These are phyloP conservation scores for Eledone cirrhosa DNA, from an alignment of 2,888 invertebrate genomes.

Conservation along the genomic window DNA sequence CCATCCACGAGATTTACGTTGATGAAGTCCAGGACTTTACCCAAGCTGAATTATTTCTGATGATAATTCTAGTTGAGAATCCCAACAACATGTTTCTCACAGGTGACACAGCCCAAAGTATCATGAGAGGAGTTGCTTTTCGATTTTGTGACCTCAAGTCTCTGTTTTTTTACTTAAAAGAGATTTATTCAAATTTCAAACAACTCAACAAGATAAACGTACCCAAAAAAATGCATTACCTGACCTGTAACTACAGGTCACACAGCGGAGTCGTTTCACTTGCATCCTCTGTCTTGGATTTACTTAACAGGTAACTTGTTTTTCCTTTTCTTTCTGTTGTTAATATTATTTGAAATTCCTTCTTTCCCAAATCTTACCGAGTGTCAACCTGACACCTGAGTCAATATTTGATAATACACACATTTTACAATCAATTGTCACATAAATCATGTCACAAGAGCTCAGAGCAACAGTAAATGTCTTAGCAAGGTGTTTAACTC, in stretches of 20 bases:
- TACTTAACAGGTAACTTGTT: conserved; percentile 54
- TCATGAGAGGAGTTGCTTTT: conserved; percentile 62
- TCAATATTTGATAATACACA: no score
- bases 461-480: no score
- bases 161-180: conserved; percentile 53
- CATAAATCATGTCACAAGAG: no score
- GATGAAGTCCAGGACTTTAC: conserved; percentile 63
- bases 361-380: no score
- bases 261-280: conserved; percentile 59
- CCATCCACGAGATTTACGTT: conserved; percentile 55
- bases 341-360: conserved; percentile 56
- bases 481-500: no score
- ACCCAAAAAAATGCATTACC: conserved; percentile 46
- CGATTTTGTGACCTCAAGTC: conserved; percentile 57
- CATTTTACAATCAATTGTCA: no score
- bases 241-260: conserved; percentile 60
- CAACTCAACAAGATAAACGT: conserved; percentile 42
- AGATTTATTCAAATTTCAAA: conserved; percentile 45
- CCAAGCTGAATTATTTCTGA: conserved; percentile 58
- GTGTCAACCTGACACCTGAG: no score
- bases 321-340: conserved; percentile 57
- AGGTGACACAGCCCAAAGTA: conserved; percentile 61
- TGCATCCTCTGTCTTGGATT: conserved; percentile 56
- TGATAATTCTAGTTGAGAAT: conserved; percentile 52
- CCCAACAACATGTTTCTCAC: conserved; percentile 61